phyloP scores from a whole-genome alignment of 2,113 vertebrate genomes.

The Cryptotis parvus region DNA sequence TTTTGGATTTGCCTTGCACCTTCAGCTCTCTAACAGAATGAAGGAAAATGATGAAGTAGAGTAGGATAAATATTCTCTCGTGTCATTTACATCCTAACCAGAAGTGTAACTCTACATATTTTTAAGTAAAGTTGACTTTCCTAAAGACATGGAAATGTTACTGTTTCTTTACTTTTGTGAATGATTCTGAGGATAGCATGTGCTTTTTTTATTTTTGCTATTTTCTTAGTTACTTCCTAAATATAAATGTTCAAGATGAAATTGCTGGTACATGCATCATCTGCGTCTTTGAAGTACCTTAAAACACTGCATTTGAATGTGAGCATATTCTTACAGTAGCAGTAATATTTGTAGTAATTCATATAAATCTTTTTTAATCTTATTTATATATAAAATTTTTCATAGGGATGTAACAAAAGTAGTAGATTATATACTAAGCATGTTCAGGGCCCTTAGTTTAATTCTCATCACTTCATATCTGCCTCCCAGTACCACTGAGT shows the following conservation, averaged over 20 bases:
- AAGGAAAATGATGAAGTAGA: not conserved
- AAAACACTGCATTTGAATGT: not conserved
- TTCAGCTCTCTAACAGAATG: not conserved
- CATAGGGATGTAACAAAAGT: too few species aligned
- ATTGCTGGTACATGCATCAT: not conserved
- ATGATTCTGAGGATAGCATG: not conserved
- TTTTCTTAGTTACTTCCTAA: conserved; percentile 27
- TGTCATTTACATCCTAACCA: not conserved
- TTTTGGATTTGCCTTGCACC: not conserved
- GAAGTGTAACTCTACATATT: not conserved
- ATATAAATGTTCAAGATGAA: not conserved
- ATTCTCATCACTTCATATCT: too few species aligned
- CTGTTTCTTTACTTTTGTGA: not conserved
- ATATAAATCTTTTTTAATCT: too few species aligned
- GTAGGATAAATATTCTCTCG: not conserved
- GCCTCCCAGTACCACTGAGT: too few species aligned
- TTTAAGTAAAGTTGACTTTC: not conserved
- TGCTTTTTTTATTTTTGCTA: not conserved
- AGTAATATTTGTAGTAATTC: too few species aligned
- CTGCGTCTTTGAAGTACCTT: not conserved
- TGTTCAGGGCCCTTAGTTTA: too few species aligned
- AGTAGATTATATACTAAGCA: too few species aligned
- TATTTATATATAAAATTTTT: too few species aligned
- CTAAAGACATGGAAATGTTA: not conserved
- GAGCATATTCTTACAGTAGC: not conserved